phyloP scores from a whole-genome alignment of 1,140 invertebrate genomes.

The Sminthurinus signatus region DNA sequence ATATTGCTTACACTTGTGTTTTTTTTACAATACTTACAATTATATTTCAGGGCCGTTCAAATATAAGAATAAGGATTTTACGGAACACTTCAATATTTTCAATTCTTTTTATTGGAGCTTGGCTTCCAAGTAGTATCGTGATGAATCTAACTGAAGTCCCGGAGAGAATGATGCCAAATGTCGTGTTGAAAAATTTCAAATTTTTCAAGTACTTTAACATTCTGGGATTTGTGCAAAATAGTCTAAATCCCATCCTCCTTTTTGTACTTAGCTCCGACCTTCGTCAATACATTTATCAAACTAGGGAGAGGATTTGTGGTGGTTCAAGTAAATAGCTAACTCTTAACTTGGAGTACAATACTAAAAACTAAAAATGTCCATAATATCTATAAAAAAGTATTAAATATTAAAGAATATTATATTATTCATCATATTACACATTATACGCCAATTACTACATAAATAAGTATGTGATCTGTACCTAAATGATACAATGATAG shows the following conservation, averaged over 20 bases:
- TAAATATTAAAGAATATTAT: too few relatives aligned
- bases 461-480: too few relatives aligned
- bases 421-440: too few relatives aligned
- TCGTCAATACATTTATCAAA: neutral
- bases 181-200: neutral
- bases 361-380: too few relatives aligned
- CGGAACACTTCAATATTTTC: slow-evolving; percentile 6
- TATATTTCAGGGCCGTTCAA: neutral
- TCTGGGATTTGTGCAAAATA: neutral
- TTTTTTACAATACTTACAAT: neutral
- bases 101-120: neutral
- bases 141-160: neutral
- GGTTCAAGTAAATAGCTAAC: too few relatives aligned
- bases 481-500: too few relatives aligned
- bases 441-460: too few relatives aligned
- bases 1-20: neutral
- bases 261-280: slow-evolving; percentile 5
- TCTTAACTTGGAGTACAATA: too few relatives aligned
- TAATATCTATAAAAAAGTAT: too few relatives aligned
- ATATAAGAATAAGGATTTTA: neutral
- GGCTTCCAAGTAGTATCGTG: neutral
- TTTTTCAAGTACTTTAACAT: slow-evolving; percentile 15
- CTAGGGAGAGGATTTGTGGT: neutral
- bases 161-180: neutral
- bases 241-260: slow-evolving; percentile 1